A percentile compares a stretch with the other conserved stretches of the same genome.
These are phyloP conservation scores for Aphis craccivora DNA, from an alignment of 1,140 invertebrate genomes.

Conservation along the genomic window DNA sequence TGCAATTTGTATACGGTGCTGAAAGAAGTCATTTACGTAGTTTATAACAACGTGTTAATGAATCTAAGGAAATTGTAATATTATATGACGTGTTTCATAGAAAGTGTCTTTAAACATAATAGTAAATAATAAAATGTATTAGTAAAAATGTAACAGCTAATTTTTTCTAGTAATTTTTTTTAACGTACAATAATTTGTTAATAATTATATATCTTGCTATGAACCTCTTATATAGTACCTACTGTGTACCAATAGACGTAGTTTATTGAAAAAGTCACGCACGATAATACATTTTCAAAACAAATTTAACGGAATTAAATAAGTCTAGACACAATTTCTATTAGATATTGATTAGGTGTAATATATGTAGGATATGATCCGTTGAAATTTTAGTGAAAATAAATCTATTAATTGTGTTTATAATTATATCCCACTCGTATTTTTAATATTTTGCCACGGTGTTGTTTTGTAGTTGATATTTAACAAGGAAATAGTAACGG, in stretches of 20 bases:
- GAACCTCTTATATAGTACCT: background rate
- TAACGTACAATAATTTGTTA: background rate
- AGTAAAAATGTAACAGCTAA: background rate
- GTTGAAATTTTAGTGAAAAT: background rate
- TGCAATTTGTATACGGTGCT: background rate
- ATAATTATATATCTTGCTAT: background rate
- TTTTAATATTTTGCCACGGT: background rate
- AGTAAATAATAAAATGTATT: background rate
- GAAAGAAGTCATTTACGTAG: background rate
- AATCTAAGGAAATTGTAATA: constrained; percentile 12
- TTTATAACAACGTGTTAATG: background rate
- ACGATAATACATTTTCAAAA: constrained; percentile 12
- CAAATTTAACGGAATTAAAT: background rate
- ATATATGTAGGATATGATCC: background rate
- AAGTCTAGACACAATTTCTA: background rate
- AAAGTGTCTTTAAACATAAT: constrained; percentile 31
- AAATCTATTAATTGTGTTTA: background rate
- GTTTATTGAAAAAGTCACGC: constrained; percentile 32
- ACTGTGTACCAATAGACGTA: background rate
- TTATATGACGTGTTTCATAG: background rate
- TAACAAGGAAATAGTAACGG: background rate
- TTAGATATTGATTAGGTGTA: background rate
- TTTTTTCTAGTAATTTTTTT: background rate
- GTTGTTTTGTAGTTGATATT: background rate
- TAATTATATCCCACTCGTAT: background rate